These are phyloP conservation scores for Gouania willdenowi DNA, from an alignment of 2,797 vertebrate genomes.

Conservation along the genomic window DNA sequence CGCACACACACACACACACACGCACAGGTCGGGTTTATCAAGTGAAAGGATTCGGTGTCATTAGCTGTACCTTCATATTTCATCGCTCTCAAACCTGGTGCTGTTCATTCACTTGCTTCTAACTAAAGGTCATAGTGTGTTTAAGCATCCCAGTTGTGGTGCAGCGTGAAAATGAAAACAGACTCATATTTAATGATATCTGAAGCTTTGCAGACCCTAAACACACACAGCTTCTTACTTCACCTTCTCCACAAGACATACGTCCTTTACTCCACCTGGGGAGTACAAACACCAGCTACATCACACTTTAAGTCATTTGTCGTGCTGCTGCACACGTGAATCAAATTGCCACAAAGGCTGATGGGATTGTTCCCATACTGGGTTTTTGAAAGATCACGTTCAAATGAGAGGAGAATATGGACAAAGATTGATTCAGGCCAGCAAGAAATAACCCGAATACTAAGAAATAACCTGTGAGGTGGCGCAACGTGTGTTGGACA, in stretches of 20 bases:
- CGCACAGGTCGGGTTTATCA: neutral
- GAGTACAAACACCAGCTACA: constrained; percentile 1
- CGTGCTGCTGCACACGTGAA: constrained; percentile 10
- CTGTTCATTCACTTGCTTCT: neutral
- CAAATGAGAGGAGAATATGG: constrained; percentile 19
- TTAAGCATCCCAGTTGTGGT: constrained; percentile 3
- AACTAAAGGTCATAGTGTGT: constrained; percentile 11
- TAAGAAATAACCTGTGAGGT: neutral
- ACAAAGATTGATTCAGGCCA: constrained; percentile 27
- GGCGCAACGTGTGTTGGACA: neutral
- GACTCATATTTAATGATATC: constrained; percentile 37
- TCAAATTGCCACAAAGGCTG: constrained; percentile 12
- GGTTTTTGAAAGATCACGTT: constrained; percentile 49
- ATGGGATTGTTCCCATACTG: constrained; percentile 31
- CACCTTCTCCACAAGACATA: constrained; percentile 5
- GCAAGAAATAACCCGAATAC: neutral
- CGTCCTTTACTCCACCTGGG: constrained; percentile 15
- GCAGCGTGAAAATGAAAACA: constrained; percentile 23
- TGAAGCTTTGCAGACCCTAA: constrained; percentile 6
- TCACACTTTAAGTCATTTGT: constrained; percentile 2
- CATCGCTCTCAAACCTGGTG: neutral
- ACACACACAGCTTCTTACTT: neutral
- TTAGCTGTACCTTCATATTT: neutral
- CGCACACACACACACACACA: no score
- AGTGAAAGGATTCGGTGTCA: neutral